phyloP scores from a whole-genome alignment of 1,140 invertebrate genomes.

The Hesperophylax magnus region DNA sequence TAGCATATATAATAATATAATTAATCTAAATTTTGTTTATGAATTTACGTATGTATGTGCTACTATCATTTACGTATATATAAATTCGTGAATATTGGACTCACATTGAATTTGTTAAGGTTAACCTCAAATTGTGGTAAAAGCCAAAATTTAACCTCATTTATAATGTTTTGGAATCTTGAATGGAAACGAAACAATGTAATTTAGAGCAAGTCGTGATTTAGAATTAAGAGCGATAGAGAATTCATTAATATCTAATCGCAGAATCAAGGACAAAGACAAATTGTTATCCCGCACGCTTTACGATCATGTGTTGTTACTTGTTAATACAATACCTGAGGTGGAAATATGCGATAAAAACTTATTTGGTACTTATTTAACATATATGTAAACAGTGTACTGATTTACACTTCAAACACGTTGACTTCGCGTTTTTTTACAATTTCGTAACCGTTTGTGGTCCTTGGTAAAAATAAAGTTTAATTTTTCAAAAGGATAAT shows the following conservation, averaged over 20 bases:
- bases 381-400: too few species aligned
- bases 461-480: too few species aligned
- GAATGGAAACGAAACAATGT: constrained; percentile 22
- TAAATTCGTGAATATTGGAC: not conserved
- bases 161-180: constrained; percentile 5
- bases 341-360: not conserved
- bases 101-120: not conserved
- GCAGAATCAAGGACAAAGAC: not conserved
- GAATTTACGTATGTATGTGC: too few species aligned
- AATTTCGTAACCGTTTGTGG: too few species aligned
- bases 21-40: too few species aligned
- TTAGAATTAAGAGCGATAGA: constrained; percentile 21
- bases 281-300: constrained; percentile 3
- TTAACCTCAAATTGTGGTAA: not conserved
- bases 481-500: too few species aligned
- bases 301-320: not conserved
- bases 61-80: too few species aligned
- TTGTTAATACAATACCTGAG: not conserved
- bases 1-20: too few species aligned
- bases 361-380: not conserved
- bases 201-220: constrained; percentile 44
- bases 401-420: too few species aligned
- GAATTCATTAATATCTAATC: constrained; percentile 22
- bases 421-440: too few species aligned
- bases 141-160: not conserved